A percentile compares a stretch with the other conserved stretches of the same genome.
Conservation (phyloP, 2,113 vertebrate genomes). For the Mormoops blainvillei region DNA sequence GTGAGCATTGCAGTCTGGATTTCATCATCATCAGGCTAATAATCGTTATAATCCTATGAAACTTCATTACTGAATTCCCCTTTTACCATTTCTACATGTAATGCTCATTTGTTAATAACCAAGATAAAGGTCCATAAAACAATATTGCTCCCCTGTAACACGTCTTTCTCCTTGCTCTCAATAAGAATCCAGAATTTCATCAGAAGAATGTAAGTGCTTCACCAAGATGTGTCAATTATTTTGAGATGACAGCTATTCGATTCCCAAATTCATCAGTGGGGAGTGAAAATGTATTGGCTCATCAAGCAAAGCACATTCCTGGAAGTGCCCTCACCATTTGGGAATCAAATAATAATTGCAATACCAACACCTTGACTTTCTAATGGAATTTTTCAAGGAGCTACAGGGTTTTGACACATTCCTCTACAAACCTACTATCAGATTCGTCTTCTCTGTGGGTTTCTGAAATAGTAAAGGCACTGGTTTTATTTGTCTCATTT, state of each 20-base stretch:
- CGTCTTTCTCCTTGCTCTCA: constrained; percentile 35
- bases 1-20: background rate
- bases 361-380: constrained; percentile 56
- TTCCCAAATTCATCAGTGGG: constrained; percentile 65
- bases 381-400: constrained; percentile 60
- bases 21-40: constrained; percentile 39
- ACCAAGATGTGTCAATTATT: constrained; percentile 65
- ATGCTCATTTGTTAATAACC: constrained; percentile 63
- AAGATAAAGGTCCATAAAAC: constrained; percentile 68
- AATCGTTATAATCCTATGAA: constrained; percentile 60
- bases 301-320: constrained; percentile 66
- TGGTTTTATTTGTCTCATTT: background rate
- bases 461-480: background rate
- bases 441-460: background rate
- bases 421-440: background rate
- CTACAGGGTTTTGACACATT: constrained; percentile 12
- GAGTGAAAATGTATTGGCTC: constrained; percentile 54
- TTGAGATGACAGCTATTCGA: constrained; percentile 60
- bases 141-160: constrained; percentile 64
- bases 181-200: constrained; percentile 57
- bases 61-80: constrained; percentile 60
- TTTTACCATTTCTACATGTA: constrained; percentile 27
- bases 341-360: constrained; percentile 60
- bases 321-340: constrained; percentile 45
- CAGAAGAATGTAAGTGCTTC: constrained; percentile 36